Percentiles rank a stretch among this genome's conserved stretches.
Conservation (phyloP, 37 sponge, comb jelly and placozoan species). For the Mnemiopsis leidyi region DNA sequence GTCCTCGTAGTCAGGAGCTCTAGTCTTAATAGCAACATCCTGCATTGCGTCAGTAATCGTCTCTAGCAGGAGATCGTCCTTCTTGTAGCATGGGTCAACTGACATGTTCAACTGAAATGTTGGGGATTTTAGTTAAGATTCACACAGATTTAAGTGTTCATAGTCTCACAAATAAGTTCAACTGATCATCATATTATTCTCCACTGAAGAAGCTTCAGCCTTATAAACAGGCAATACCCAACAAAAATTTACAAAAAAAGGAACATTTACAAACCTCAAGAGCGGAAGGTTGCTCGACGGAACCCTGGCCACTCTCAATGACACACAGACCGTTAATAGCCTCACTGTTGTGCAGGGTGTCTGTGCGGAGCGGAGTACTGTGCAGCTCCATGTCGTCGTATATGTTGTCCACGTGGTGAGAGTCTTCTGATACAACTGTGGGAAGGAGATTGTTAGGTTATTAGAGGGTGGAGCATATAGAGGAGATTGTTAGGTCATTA, state of each 20-base stretch:
- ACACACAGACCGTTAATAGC: conserved; percentile 60
- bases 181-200: no score
- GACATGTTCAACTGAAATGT: conserved; percentile 53
- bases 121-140: no score
- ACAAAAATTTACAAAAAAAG: no score
- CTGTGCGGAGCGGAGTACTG: conserved; percentile 15
- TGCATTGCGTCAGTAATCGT: conserved; percentile 62
- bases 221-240: no score
- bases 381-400: conserved; percentile 63
- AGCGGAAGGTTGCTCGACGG: conserved; percentile 50
- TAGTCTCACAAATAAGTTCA: no score
- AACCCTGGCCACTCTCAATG: conserved; percentile 56
- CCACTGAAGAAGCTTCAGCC: no score
- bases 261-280: conserved; percentile 33
- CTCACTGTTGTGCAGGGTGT: conserved; percentile 9
- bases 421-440: conserved; percentile 54
- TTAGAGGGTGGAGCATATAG: no score
- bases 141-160: no score
- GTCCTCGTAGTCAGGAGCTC: not conserved
- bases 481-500: no score
- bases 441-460: not conserved
- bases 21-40: not conserved
- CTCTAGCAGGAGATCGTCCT: conserved; percentile 39
- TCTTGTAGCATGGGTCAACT: conserved; percentile 19
- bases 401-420: conserved; percentile 44